phyloP scores from a whole-genome alignment of 2,797 vertebrate species.

The Hapalemur alaotrensis region DNA sequence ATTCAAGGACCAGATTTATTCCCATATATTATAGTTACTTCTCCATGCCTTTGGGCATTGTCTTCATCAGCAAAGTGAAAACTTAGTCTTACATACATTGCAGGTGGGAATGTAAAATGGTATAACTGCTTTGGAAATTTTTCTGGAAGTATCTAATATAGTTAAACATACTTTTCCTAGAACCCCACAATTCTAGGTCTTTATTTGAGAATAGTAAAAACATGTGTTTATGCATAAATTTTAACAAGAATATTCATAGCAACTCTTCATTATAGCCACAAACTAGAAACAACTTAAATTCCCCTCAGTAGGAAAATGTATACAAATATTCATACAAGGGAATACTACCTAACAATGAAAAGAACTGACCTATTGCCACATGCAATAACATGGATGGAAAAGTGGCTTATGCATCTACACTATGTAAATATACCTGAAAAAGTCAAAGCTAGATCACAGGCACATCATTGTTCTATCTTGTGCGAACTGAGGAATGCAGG shows the following conservation, averaged over 20 bases:
- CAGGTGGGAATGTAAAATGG: neutral
- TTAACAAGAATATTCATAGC: neutral
- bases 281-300: neutral
- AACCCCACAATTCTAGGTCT: neutral
- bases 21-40: neutral
- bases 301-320: neutral
- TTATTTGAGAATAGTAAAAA: slow-evolving; percentile 17
- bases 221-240: neutral
- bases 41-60: neutral
- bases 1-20: neutral
- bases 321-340: neutral
- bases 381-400: neutral
- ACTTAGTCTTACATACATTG: neutral
- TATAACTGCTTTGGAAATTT: neutral
- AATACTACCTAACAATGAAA: neutral
- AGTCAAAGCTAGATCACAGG: neutral
- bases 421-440: neutral
- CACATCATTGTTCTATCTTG: neutral
- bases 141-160: neutral
- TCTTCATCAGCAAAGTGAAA: neutral
- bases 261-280: neutral
- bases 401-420: neutral
- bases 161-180: neutral
- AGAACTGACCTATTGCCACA: neutral
- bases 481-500: neutral